Percentiles rank a stretch among this genome's conserved stretches.
Evolutionary conservation across 2,113 vertebrate species (phyloP).

Genomic region (Ctenodactylus gundi): DNA sequence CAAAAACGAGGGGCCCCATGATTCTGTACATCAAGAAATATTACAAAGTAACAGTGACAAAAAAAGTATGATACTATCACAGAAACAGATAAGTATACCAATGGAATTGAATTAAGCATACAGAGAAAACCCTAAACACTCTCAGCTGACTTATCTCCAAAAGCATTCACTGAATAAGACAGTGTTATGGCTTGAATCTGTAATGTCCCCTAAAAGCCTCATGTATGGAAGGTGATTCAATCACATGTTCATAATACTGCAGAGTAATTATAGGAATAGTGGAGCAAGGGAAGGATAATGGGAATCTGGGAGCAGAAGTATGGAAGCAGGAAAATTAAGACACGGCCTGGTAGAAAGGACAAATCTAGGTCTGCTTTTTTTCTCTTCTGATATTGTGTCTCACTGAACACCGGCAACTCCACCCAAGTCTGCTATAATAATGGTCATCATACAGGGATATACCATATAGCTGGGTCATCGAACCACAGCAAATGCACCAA

Average conservation of each 20-base stretch:
- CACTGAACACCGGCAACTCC: not conserved
- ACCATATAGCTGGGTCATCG: not conserved
- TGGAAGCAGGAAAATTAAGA: not conserved
- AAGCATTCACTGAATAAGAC: too few relatives aligned
- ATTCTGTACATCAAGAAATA: not conserved
- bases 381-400: not conserved
- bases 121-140: not conserved
- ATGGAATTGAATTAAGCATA: not conserved
- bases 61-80: not conserved
- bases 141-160: not conserved
- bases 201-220: too few relatives aligned
- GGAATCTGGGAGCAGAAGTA: not conserved
- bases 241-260: too few relatives aligned
- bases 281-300: not conserved
- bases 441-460: not conserved
- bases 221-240: too few relatives aligned
- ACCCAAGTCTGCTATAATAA: not conserved
- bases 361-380: not conserved
- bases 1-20: not conserved
- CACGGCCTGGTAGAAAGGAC: not conserved
- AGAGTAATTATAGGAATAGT: not conserved
- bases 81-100: not conserved
- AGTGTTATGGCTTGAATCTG: not conserved
- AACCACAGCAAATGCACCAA: not conserved
- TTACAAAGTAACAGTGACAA: not conserved